Percentiles rank a stretch among this genome's conserved stretches.
Evolutionary conservation across 2,113 vertebrate species (phyloP).

Genomic region (Larimichthys crocea): DNA sequence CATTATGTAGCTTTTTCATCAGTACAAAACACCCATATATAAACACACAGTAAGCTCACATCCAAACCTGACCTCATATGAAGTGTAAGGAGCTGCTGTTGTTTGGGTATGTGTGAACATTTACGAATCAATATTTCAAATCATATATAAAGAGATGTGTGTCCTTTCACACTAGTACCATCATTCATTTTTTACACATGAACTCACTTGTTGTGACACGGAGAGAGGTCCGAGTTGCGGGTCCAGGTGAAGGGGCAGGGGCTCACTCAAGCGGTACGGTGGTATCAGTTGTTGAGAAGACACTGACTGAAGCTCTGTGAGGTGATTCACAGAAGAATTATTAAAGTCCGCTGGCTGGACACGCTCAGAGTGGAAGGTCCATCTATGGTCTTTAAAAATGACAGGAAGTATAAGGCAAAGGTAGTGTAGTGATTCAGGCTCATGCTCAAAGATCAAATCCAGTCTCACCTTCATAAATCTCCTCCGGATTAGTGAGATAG

Average conservation of each 20-base stretch:
- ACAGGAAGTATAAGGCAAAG: slow-evolving; percentile 9
- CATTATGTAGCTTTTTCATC: neutral
- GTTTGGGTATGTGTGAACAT: neutral
- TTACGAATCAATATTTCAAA: neutral
- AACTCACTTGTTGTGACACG: slow-evolving; percentile 69
- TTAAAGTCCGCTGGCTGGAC: slow-evolving; percentile 66
- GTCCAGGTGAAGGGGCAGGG: slow-evolving; percentile 72
- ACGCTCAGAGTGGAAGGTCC: slow-evolving; percentile 68
- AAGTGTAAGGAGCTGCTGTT: neutral
- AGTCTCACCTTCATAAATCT: slow-evolving; percentile 76
- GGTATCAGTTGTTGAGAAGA: slow-evolving; percentile 68
- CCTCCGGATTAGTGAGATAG: slow-evolving; percentile 66
- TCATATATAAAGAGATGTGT: neutral
- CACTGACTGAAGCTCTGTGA: slow-evolving; percentile 77
- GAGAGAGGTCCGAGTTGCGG: slow-evolving; percentile 55
- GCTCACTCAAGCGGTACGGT: slow-evolving; percentile 63
- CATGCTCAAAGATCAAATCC: neutral
- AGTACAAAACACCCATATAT: neutral
- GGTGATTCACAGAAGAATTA: slow-evolving; percentile 62
- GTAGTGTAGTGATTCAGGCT: neutral
- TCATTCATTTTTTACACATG: neutral
- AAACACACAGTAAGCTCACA: neutral
- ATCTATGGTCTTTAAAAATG: slow-evolving; percentile 69
- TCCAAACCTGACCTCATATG: neutral
- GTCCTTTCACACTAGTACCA: neutral